Percentiles rank a stretch among this genome's conserved stretches.
These are phyloP conservation scores for Euura lappo DNA, from an alignment of 1,140 invertebrate genomes.

Conservation along the genomic window DNA sequence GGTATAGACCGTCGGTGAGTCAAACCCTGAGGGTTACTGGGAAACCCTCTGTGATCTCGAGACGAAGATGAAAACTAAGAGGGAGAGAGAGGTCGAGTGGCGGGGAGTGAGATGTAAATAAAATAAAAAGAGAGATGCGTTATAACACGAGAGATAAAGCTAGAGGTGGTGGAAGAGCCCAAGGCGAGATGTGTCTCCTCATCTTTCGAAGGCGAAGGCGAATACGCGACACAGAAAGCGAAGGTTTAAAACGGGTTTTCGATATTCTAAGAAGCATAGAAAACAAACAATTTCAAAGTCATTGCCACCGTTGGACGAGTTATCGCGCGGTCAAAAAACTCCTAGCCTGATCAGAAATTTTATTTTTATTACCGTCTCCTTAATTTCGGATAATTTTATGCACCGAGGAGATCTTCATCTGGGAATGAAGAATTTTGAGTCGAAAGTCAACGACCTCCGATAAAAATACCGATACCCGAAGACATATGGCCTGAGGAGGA, in stretches of 20 bases:
- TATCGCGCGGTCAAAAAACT: neutral
- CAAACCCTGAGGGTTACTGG: slow-evolving; percentile 42
- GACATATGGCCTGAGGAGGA: neutral
- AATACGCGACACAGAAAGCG: neutral
- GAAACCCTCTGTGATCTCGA: slow-evolving; percentile 33
- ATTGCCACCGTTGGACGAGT: slow-evolving; percentile 6
- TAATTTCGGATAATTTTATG: too few species aligned
- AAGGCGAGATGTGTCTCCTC: slow-evolving; percentile 40
- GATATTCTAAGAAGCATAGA: slow-evolving; percentile 30
- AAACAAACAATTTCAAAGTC: slow-evolving; percentile 1
- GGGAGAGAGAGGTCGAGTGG: neutral
- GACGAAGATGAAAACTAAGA: slow-evolving; percentile 14
- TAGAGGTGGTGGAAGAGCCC: slow-evolving; percentile 19
- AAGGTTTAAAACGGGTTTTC: slow-evolving; percentile 36
- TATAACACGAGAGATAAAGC: slow-evolving; percentile 9
- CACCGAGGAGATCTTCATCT: too few species aligned
- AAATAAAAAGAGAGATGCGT: slow-evolving; percentile 13
- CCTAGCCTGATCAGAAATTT: too few species aligned
- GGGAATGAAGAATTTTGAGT: neutral
- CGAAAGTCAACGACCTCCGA: neutral
- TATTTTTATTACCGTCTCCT: too few species aligned
- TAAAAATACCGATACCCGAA: neutral
- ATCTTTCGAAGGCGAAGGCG: slow-evolving; percentile 33
- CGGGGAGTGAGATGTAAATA: slow-evolving; percentile 1
- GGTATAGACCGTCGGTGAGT: slow-evolving; percentile 8